These are phyloP conservation scores for Sarcophaga subvicina DNA, from an alignment of 2,888 invertebrate genomes.

Conservation along the genomic window DNA sequence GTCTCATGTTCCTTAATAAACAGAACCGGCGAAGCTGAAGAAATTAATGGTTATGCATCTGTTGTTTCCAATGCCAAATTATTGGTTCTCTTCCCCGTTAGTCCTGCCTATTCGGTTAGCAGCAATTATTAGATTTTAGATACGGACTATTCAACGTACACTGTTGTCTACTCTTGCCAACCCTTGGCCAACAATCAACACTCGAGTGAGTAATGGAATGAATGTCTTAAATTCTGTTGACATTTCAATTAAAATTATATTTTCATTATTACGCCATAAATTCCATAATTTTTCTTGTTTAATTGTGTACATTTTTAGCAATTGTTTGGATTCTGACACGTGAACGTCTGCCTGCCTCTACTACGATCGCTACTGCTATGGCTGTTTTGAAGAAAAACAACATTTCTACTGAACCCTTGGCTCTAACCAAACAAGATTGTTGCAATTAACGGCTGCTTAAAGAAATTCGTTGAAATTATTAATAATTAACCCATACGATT, in stretches of 20 bases:
- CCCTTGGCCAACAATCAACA: constrained; percentile 35
- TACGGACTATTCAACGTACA: constrained; percentile 84
- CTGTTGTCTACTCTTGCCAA: constrained; percentile 84
- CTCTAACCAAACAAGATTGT: constrained; percentile 57
- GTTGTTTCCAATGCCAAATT: constrained; percentile 66
- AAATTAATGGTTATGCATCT: constrained; percentile 65
- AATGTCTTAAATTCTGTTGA: background rate
- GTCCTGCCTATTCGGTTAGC: constrained; percentile 26
- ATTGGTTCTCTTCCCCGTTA: constrained; percentile 66
- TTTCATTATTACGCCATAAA: constrained; percentile 2
- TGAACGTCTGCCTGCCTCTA: constrained; percentile 52
- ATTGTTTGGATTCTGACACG: constrained; percentile 73
- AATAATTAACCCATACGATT: too few relatives aligned
- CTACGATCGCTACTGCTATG: constrained; percentile 43
- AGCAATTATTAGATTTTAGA: constrained; percentile 83
- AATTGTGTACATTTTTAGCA: constrained; percentile 39
- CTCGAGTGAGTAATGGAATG: constrained; percentile 56
- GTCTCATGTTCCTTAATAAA: background rate
- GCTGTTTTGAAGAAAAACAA: constrained; percentile 56
- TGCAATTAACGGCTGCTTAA: too few relatives aligned
- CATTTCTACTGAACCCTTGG: constrained; percentile 61
- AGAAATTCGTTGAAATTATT: too few relatives aligned
- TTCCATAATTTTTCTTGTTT: background rate
- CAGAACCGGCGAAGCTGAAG: constrained; percentile 51
- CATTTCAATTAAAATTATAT: constrained; percentile 23